Conservation (phyloP, 2,888 invertebrate genomes). For the Drosophila mercatorum region DNA sequence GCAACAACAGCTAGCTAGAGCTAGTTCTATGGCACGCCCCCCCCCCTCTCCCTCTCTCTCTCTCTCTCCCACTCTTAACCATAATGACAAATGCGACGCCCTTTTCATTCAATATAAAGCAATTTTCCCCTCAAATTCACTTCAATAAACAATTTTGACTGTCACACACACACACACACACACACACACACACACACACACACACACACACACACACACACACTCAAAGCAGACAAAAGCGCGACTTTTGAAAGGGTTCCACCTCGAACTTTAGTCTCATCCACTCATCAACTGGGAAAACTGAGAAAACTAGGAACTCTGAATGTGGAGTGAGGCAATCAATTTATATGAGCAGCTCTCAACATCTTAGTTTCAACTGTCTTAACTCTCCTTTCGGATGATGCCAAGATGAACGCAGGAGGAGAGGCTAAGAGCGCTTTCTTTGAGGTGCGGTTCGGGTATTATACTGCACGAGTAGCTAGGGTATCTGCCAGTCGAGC, state of each 20-base stretch:
- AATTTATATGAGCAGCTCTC: conserved; percentile 7
- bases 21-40: conserved; percentile 23
- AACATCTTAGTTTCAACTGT: not conserved
- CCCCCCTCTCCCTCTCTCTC: too few relatives aligned
- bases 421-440: too few relatives aligned
- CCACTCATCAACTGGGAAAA: conserved; percentile 11
- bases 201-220: not conserved
- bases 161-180: conserved; percentile 17
- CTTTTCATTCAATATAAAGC: conserved; percentile 76
- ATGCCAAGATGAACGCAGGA: too few relatives aligned
- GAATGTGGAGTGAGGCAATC: conserved; percentile 1
- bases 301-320: not conserved
- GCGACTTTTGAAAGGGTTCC: conserved; percentile 50
- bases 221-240: conserved; percentile 55
- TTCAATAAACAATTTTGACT: conserved; percentile 73
- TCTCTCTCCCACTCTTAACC: not conserved
- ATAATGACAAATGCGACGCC: conserved; percentile 51
- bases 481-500: not conserved
- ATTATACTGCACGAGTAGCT: too few relatives aligned
- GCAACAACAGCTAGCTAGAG: conserved; percentile 25
- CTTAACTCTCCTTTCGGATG: too few relatives aligned
- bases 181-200: conserved; percentile 13
- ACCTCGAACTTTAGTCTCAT: conserved; percentile 22
- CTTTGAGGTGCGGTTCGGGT: too few relatives aligned
- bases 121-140: conserved; percentile 78